Conservation (phyloP, 2,888 invertebrate genomes). For the Chironomus riparius region DNA sequence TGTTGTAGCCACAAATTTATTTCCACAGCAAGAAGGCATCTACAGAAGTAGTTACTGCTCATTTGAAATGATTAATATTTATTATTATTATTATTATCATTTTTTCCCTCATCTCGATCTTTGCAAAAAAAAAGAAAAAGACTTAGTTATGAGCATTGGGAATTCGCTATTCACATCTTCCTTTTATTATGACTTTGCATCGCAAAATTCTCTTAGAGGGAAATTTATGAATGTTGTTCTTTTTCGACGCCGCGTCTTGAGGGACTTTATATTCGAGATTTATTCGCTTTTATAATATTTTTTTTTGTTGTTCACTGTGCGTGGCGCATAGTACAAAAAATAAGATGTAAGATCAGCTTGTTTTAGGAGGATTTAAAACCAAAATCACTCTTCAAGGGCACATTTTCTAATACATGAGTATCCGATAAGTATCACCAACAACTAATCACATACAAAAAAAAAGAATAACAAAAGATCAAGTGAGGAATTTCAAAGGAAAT, state of each 20-base stretch:
- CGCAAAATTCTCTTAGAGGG: background rate
- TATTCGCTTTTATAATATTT: background rate
- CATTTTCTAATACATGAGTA: no score
- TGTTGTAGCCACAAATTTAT: no score
- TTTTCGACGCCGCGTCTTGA: background rate
- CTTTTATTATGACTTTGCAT: background rate
- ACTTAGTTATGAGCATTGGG: background rate
- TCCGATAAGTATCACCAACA: no score
- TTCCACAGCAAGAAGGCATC: no score
- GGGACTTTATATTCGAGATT: slow-evolving; percentile 5
- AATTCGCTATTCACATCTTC: background rate
- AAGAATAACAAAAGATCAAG: background rate
- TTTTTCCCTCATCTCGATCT: no score
- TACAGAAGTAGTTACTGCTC: no score
- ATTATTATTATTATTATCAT: no score
- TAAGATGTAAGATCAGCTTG: background rate
- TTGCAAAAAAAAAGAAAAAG: no score
- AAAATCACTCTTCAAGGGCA: no score
- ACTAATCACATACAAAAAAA: no score
- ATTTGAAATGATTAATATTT: no score
- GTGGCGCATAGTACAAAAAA: background rate
- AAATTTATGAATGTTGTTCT: slow-evolving; percentile 6
- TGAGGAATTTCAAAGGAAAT: background rate
- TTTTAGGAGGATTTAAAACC: no score
- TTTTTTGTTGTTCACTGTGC: background rate